Conservation (phyloP, 2,888 invertebrate species). For the Hypselothyrea guttata region DNA sequence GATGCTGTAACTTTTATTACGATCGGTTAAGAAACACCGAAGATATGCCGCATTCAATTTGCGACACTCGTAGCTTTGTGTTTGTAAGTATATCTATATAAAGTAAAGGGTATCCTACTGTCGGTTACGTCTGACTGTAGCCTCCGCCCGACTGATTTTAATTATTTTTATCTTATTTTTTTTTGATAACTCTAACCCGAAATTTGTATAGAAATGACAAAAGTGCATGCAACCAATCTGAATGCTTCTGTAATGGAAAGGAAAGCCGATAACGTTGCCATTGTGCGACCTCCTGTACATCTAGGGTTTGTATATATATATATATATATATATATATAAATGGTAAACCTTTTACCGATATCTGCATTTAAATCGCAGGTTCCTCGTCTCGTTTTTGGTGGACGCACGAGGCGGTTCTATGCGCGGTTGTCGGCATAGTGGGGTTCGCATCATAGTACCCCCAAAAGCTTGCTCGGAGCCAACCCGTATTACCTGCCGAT, state of each 20-base stretch:
- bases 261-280: slow-evolving; percentile 85
- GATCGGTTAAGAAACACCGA: no score
- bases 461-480: slow-evolving; percentile 97
- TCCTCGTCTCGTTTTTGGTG: slow-evolving; percentile 99
- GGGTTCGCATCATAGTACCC: slow-evolving; percentile 97
- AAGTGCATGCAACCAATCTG: slow-evolving; percentile 4
- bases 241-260: slow-evolving; percentile 71
- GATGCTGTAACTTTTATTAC: no score
- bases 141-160: no score
- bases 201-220: slow-evolving; percentile 17
- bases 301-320: slow-evolving; percentile 84
- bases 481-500: slow-evolving; percentile 97
- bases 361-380: slow-evolving; percentile 84
- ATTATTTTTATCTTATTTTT: no score
- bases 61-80: no score
- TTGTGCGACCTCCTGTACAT: slow-evolving; percentile 85
- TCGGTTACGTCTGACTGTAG: no score
- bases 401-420: slow-evolving; percentile 99
- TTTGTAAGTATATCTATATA: no score
- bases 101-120: no score
- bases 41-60: no score
- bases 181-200: no score
- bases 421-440: slow-evolving; percentile 98
- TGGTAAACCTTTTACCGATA: not conserved
- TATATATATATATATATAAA: no score